Evolutionary conservation across 2,113 vertebrate genomes (phyloP), one percentile per base, ranked within the genome.

Genomic region (Albula glossodonta): DNA sequence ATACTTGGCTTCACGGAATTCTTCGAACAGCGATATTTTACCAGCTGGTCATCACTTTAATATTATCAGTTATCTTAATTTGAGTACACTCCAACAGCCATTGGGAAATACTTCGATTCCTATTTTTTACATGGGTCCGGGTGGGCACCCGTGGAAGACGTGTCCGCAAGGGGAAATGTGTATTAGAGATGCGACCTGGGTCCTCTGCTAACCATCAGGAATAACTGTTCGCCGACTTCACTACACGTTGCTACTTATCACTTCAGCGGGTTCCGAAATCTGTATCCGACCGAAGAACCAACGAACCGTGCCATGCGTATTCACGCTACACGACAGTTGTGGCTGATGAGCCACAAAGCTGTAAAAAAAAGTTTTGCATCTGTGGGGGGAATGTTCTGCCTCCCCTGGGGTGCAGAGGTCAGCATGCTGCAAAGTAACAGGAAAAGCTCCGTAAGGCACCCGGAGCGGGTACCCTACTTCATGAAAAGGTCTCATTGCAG

Each of bases 111-210:
- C 51, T 22, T 12, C 11, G 50, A 51, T 84, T 84, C 70, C 78
- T 84, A 4, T 19, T 49, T 52, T 19, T 77, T 66, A 78, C 12
- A 56, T 56, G 48, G 78, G 51, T 52, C 70, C 50, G 22, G 66
- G 51, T 50, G 31, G 31, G 31, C 31, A 41, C 31, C 31, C 31
- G 31, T 41, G 31, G 31, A 41, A 41, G 31, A 41, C 31, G 31
- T 41, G 31, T 41, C 31, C 31, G 31, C 0, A 41, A 41, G 31
- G 31, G n/a, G 48, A 70, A n/a, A 85, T 82, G 83, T 85, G 83
- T 87, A 87, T 87, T 87, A 19, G 70, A 51, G 70, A 70, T 5
- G 81, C 78, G 80, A 79, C 49, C 48, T 11, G 78, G 17, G 6
- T 52, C 48, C 66, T 81, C 52, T 82, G 80, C 51, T n/a, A 48